Base-by-base conservation (phyloP, 2,888 invertebrate genomes). In the Neoitamus cyanurus region DNA sequence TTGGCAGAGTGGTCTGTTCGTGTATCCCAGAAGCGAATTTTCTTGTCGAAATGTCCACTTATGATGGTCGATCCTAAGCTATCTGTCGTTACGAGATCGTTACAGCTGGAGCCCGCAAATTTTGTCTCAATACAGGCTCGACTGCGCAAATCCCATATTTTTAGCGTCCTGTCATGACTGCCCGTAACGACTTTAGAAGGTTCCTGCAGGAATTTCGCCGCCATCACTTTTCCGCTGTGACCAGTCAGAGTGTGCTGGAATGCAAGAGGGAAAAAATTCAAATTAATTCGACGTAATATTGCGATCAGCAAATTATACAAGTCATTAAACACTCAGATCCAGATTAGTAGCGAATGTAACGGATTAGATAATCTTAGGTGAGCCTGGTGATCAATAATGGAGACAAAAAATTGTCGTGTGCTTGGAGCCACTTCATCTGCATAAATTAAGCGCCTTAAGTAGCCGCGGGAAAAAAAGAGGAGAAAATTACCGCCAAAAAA, bases 41-140 rank as follows among this genome's bases (percentile, higher is more conserved):
- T 95, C 92, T 98, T 98, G 92, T 99, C 99, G 91, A 97, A 99
- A 92, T 99, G 99, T 30, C 99, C 99, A 89, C 98, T 98, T 88
- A 99, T 97, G 88, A 99, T 96, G 83, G 96, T 96, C 20, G 97
- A 95, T 58, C 97, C 97, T 11, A 95, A 94, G 86, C 96, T 95
- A 90, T 97, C 97, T 85, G 96, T 95, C 87, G 97, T 97, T 87
- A 98, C 98, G 86, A 99, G 93, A 92, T 99, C 99, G 92, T 98
- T 98, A 92, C 98, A 99, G 89, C 97, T 97, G 42, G 98, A 99
- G 58, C 98, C 98, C 84, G 98, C 98, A 90, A 98, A 98, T 92
- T 98, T 97, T 3, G 98, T 98, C 91, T 97, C 96, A 88, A 96
- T 95, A 95, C 98, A 98, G 85, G 96, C 95, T 91, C 96, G 95